These are phyloP conservation scores for Corythucha ciliata DNA, from an alignment of 2,888 invertebrate genomes.

Conservation along the genomic window DNA sequence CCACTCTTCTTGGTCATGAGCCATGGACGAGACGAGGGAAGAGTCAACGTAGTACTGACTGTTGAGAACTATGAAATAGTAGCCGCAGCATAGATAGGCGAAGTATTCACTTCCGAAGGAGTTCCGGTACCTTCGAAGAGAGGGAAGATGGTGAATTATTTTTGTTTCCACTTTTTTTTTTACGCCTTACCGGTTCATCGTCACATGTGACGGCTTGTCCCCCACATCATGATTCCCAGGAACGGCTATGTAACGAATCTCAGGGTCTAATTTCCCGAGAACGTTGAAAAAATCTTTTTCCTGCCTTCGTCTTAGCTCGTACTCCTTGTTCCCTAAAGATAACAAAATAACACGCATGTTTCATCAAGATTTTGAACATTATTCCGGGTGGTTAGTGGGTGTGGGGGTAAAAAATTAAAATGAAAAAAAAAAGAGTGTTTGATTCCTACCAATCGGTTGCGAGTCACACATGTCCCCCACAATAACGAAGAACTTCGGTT, in stretches of 20 bases:
- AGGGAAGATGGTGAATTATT: not conserved
- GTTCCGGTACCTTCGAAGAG: slow-evolving; percentile 34
- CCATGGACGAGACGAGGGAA: slow-evolving; percentile 38
- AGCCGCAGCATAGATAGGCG: slow-evolving; percentile 44
- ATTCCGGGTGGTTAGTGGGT: no score
- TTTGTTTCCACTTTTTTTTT: not conserved
- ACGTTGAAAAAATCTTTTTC: slow-evolving; percentile 41
- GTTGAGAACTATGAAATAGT: slow-evolving; percentile 45
- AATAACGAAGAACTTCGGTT: slow-evolving; percentile 44
- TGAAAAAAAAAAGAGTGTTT: not conserved
- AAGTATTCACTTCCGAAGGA: slow-evolving; percentile 46
- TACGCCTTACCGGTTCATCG: slow-evolving; percentile 37
- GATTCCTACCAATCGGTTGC: slow-evolving; percentile 37
- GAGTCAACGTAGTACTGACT: slow-evolving; percentile 41
- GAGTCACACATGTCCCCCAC: slow-evolving; percentile 47
- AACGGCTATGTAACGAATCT: slow-evolving; percentile 44
- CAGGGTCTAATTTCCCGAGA: slow-evolving; percentile 41
- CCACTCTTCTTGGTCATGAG: slow-evolving; percentile 42
- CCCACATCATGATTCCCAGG: slow-evolving; percentile 49
- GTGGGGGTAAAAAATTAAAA: no score
- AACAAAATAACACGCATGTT: not conserved
- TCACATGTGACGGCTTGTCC: slow-evolving; percentile 41
- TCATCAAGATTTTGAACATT: no score
- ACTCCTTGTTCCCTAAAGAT: not conserved
- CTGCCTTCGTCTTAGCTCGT: slow-evolving; percentile 36